phyloP scores from a whole-genome alignment of 2,113 vertebrate species.

The Coturnix japonica region DNA sequence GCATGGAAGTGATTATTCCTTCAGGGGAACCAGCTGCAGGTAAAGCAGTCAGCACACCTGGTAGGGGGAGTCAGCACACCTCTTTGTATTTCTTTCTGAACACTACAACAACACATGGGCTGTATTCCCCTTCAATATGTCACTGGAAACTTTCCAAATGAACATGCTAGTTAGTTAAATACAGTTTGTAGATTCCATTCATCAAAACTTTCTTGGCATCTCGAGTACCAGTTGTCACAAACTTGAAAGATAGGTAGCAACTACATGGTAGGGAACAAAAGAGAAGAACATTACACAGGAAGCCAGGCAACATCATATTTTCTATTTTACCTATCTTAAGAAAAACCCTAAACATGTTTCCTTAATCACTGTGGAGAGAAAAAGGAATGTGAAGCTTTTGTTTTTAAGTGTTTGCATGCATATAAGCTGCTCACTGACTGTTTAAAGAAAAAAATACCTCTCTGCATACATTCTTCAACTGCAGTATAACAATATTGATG shows the following conservation, averaged over 20 bases:
- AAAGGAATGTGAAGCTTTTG: background rate
- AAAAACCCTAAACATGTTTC: conserved; percentile 8
- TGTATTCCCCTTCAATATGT: conserved; percentile 52
- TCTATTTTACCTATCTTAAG: conserved; percentile 31
- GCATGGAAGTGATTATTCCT: conserved; percentile 10
- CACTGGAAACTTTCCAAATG: conserved; percentile 63
- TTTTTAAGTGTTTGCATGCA: background rate
- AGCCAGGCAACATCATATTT: conserved; percentile 48
- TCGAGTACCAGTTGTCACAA: conserved; percentile 65
- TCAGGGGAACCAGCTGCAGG: conserved; percentile 50
- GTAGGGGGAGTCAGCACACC: background rate
- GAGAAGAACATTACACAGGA: conserved; percentile 68
- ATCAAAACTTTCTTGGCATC: conserved; percentile 67
- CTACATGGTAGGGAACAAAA: conserved; percentile 76
- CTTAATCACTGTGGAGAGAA: background rate
- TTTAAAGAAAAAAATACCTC: background rate
- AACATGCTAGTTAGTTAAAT: conserved; percentile 75
- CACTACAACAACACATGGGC: conserved; percentile 42
- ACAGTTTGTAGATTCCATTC: conserved; percentile 72
- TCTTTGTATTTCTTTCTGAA: conserved; percentile 63
- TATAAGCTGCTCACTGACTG: background rate
- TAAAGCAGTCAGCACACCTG: conserved; percentile 38
- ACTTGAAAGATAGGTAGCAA: conserved; percentile 65
- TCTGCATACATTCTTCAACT: background rate
- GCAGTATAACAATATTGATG: background rate